phyloP scores from a whole-genome alignment of 1,140 invertebrate species.

The Conus betulinus region DNA sequence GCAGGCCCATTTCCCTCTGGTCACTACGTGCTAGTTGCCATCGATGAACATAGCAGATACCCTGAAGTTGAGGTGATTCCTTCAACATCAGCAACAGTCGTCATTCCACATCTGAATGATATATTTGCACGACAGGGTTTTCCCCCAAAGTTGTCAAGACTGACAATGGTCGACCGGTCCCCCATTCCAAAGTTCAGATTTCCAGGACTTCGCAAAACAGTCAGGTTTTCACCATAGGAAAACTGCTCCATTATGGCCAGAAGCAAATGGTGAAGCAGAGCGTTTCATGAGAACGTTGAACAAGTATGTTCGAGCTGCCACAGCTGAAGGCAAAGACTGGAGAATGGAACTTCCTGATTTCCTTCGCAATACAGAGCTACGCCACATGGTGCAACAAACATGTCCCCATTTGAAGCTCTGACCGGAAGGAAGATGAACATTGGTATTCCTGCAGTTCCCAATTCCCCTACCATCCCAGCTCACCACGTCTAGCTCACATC shows the following conservation, averaged over 20 bases:
- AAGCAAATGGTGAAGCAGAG: no score
- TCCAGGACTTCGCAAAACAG: no score
- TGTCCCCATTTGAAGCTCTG: slow-evolving; percentile 44
- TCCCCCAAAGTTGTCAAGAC: slow-evolving; percentile 37
- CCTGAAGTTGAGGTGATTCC: slow-evolving; percentile 54
- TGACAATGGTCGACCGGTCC: slow-evolving; percentile 54
- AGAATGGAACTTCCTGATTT: slow-evolving; percentile 42
- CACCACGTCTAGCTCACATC: slow-evolving; percentile 38
- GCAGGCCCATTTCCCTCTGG: slow-evolving; percentile 53
- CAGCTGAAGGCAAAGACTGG: slow-evolving; percentile 35
- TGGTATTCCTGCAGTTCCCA: no score
- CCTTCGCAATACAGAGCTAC: slow-evolving; percentile 49
- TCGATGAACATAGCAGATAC: no score
- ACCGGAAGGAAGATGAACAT: background rate
- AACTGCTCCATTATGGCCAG: no score
- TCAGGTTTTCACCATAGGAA: no score
- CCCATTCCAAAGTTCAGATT: slow-evolving; percentile 11
- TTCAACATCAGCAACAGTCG: slow-evolving; percentile 45
- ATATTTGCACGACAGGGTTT: slow-evolving; percentile 47
- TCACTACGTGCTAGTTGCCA: slow-evolving; percentile 56
- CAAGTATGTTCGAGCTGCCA: no score
- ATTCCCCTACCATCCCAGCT: no score
- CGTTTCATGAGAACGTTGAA: no score
- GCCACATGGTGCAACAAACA: slow-evolving; percentile 32
- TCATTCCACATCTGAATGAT: slow-evolving; percentile 44